Base-by-base conservation (phyloP, 92 coral and sea anemone species). In the Umimayanthus kanabou region DNA sequence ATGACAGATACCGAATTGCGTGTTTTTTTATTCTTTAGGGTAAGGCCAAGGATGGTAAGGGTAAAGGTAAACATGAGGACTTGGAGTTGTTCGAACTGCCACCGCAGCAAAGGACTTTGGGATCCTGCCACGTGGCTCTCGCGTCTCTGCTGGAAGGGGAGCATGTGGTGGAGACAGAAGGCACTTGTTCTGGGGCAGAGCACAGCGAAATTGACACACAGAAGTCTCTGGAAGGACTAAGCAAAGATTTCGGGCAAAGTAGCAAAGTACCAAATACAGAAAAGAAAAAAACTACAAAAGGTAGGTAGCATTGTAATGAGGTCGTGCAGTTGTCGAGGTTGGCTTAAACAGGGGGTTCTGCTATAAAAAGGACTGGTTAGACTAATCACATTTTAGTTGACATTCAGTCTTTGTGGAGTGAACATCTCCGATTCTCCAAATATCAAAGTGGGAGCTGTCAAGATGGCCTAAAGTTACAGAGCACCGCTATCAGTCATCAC, bases 41-140 rank as follows among this genome's bases (percentile, higher is more conserved):
- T 7, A 97, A 95, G 67, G 93, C 94, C 33, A 95, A 84, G 28
- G 94, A 96, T 29, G 93, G 95, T 57, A 95, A 90, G 87, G 88
- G 92, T 14, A 97, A 92, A 81, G 94, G 92, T 80, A 97, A 97
- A 81, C 97, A 93, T 16, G 98, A 93, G 55, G 93, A 92, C 74
- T 85, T 93, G 55, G 99, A 94, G 57, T 84, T 95, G 65, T 97
- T 95, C 79, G 99, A 97, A 91, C 92, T 97, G 66, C 99, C 99
- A 73, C 83, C 92, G 83, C 92, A 92, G 75, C 94, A 80, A 50
- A 93, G 88, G 88, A 83, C 87, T 18, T 85, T 97, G 86, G 99
- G 99, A 55, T 91, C 96, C 13, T 94, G 94, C 86, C 94, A 92
- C 67, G 91, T 97, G 76, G 40, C 86, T 37, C 91, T 97, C 4